Conservation (phyloP, 2,888 invertebrate genomes). For the Hydraecia micacea region DNA sequence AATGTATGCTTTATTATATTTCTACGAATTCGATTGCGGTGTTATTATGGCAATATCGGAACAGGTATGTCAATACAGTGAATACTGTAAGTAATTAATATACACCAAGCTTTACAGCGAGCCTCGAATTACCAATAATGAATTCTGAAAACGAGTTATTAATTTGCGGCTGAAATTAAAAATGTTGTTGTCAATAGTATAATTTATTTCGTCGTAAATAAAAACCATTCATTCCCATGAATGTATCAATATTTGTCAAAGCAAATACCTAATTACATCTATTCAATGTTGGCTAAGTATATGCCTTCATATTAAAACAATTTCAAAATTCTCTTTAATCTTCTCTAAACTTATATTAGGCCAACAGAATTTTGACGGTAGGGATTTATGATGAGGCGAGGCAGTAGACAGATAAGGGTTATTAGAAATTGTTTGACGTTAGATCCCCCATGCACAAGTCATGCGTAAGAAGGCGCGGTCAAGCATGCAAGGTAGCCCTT, state of each 20-base stretch:
- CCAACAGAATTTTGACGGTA: constrained; percentile 44
- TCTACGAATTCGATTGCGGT: constrained; percentile 4
- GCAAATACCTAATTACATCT: constrained; percentile 15
- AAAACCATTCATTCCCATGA: not conserved
- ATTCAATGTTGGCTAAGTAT: constrained; percentile 8
- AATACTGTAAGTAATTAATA: not conserved
- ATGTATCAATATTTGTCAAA: constrained; percentile 12
- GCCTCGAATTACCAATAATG: not conserved
- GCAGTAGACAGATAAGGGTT: constrained; percentile 19
- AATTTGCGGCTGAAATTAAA: constrained; percentile 23
- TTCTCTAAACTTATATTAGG: constrained; percentile 23
- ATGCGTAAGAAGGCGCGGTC: constrained; percentile 55
- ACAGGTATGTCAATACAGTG: not conserved
- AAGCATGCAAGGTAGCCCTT: constrained; percentile 46
- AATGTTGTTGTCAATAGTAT: not conserved
- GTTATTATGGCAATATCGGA: not conserved
- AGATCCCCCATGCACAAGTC: constrained; percentile 45
- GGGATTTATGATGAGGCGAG: constrained; percentile 35
- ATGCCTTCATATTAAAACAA: constrained; percentile 23
- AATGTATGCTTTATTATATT: not conserved
- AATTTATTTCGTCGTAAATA: not conserved
- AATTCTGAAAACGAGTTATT: not conserved
- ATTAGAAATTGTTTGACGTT: constrained; percentile 49
- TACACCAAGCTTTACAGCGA: constrained; percentile 8
- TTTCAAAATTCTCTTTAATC: constrained; percentile 41